Evolutionary conservation across 2,888 invertebrate species (phyloP).

Genomic region (Dorcus hopei): DNA sequence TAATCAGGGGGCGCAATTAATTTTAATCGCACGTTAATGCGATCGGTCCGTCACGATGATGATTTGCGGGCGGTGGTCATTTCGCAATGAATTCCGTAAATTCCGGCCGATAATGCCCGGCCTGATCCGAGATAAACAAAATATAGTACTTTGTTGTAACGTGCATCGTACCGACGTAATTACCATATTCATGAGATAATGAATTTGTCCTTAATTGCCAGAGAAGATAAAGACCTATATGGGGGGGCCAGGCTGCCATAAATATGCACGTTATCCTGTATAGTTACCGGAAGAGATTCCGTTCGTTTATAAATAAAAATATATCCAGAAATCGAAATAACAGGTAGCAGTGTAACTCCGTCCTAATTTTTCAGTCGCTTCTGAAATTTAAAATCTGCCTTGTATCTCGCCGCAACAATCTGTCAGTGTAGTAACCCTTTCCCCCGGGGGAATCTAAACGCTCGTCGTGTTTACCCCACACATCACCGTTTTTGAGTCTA

Average conservation of each 20-base stretch:
- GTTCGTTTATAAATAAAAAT: too few species aligned
- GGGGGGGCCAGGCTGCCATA: background rate
- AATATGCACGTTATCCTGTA: too few species aligned
- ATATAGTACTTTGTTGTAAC: constrained; percentile 15
- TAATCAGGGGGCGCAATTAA: background rate
- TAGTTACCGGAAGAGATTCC: too few species aligned
- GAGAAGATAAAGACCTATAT: constrained; percentile 14
- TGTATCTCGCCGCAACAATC: too few species aligned
- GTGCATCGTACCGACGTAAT: constrained; percentile 11
- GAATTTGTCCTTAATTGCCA: constrained; percentile 19
- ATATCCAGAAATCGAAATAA: too few species aligned
- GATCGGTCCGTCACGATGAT: background rate
- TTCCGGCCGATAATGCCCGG: constrained; percentile 14
- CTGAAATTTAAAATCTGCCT: too few species aligned
- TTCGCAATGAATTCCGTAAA: constrained; percentile 10
- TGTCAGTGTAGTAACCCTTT: too few species aligned
- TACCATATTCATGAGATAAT: constrained; percentile 22
- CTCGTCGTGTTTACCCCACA: too few species aligned
- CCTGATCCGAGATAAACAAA: constrained; percentile 19
- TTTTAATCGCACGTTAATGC: background rate
- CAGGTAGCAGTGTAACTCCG: too few species aligned
- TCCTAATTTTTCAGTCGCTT: too few species aligned
- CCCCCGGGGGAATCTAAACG: too few species aligned
- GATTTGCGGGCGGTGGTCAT: background rate
- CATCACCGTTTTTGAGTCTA: too few species aligned